Percentiles rank a stretch among this genome's conserved stretches.
Evolutionary conservation across 2,888 invertebrate genomes (phyloP).

Genomic region (Stenolophus ochropezus): DNA sequence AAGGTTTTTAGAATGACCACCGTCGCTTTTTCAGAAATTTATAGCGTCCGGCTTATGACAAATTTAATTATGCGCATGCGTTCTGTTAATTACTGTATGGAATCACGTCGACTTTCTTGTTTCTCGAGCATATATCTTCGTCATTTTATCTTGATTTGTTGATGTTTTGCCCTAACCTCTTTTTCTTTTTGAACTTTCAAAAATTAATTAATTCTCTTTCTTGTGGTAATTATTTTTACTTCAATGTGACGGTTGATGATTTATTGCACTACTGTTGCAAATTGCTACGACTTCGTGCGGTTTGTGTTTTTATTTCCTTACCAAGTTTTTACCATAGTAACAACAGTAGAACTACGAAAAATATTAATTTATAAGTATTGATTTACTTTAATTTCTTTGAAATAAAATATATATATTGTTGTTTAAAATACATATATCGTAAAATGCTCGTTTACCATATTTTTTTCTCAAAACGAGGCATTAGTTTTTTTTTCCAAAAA

Average conservation of each 20-base stretch:
- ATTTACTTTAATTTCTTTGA: too few species aligned
- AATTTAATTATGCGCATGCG: conserved; percentile 47
- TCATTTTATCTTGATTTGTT: conserved; percentile 41
- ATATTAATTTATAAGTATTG: too few species aligned
- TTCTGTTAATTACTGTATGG: conserved; percentile 11
- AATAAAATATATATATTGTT: too few species aligned
- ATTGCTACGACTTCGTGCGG: too few species aligned
- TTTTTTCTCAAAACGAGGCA: too few species aligned
- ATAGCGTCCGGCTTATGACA: conserved; percentile 46
- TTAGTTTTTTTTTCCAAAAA: too few species aligned
- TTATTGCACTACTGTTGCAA: conserved; percentile 7
- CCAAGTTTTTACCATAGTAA: too few species aligned
- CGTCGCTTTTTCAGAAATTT: conserved; percentile 43
- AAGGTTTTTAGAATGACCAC: too few species aligned
- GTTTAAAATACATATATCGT: too few species aligned
- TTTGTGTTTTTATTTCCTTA: too few species aligned
- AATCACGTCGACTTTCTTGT: background rate
- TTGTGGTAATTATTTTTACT: conserved; percentile 37
- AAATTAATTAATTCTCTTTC: conserved; percentile 36
- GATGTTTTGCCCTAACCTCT: conserved; percentile 14
- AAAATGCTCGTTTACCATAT: too few species aligned
- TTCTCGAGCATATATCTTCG: conserved; percentile 9
- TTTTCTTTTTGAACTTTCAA: conserved; percentile 24
- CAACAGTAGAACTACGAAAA: too few species aligned
- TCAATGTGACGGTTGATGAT: conserved; percentile 17